Percentiles rank a stretch among this genome's conserved stretches.
These are phyloP conservation scores for Schizaphis graminum DNA, from an alignment of 2,888 invertebrate genomes.

Conservation along the genomic window DNA sequence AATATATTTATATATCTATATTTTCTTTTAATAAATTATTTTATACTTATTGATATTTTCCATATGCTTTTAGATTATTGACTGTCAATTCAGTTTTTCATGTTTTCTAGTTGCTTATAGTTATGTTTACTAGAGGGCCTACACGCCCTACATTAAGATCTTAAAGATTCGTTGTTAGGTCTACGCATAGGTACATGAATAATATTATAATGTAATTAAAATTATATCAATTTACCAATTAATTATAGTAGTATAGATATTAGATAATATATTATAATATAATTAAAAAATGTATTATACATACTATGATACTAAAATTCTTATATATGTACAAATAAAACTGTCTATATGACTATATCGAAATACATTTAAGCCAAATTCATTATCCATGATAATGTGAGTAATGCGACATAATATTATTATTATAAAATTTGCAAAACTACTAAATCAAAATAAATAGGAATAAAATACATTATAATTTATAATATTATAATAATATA, in stretches of 20 bases:
- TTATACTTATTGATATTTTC: background rate
- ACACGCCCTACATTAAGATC: too few species aligned
- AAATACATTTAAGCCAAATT: background rate
- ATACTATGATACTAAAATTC: too few species aligned
- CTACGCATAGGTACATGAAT: too few species aligned
- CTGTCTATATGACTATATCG: too few species aligned
- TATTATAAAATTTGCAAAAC: background rate
- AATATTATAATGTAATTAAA: too few species aligned
- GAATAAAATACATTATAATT: background rate
- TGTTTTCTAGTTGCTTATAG: background rate
- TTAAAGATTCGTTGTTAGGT: too few species aligned
- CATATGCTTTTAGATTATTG: background rate
- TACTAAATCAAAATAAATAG: background rate
- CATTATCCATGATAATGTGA: background rate
- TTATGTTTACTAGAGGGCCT: too few species aligned
- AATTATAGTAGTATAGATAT: too few species aligned
- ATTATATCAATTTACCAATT: too few species aligned
- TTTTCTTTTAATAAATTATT: background rate
- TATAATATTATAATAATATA: background rate
- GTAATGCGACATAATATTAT: background rate
- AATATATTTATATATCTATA: background rate
- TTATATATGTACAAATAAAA: too few species aligned
- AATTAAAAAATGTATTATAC: too few species aligned
- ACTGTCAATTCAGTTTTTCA: background rate
- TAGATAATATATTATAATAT: too few species aligned